phyloP scores from a whole-genome alignment of 2,113 vertebrate species.

The Sciurus niger region DNA sequence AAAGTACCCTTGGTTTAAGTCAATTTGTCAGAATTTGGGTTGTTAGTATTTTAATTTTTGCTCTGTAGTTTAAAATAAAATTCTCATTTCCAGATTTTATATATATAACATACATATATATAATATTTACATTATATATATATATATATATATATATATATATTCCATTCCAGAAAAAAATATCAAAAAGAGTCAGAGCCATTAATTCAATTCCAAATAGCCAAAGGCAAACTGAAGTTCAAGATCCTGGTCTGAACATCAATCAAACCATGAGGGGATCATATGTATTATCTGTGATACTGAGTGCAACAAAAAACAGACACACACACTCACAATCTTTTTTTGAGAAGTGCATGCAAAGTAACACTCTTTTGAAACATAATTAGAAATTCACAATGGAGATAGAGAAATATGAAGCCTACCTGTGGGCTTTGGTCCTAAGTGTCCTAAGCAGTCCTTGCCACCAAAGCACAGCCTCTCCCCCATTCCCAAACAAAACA shows the following conservation, averaged over 20 bases:
- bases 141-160: neutral
- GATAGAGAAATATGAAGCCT: neutral
- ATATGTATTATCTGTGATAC: neutral
- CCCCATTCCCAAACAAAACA: neutral
- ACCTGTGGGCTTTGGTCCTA: neutral
- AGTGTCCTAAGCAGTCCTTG: neutral
- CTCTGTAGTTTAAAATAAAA: neutral
- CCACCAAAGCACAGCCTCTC: neutral
- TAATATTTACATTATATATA: neutral
- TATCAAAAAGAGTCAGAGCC: neutral
- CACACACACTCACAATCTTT: neutral
- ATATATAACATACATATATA: neutral
- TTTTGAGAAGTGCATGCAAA: slow-evolving; percentile 1
- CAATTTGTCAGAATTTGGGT: neutral
- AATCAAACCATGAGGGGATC: neutral
- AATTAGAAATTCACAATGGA: slow-evolving; percentile 2
- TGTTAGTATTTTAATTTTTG: slow-evolving; percentile 38
- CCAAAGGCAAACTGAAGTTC: slow-evolving; percentile 1
- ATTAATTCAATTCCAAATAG: slow-evolving; percentile 47
- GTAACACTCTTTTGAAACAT: neutral
- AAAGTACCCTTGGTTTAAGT: neutral
- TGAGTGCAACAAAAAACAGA: slow-evolving; percentile 25
- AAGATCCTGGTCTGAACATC: neutral
- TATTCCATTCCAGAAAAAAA: neutral
- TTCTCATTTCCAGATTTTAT: neutral